Evolutionary conservation across 2,113 vertebrate species (phyloP), one percentile per base, ranked within the genome.

Genomic region (Gobio gobio): DNA sequence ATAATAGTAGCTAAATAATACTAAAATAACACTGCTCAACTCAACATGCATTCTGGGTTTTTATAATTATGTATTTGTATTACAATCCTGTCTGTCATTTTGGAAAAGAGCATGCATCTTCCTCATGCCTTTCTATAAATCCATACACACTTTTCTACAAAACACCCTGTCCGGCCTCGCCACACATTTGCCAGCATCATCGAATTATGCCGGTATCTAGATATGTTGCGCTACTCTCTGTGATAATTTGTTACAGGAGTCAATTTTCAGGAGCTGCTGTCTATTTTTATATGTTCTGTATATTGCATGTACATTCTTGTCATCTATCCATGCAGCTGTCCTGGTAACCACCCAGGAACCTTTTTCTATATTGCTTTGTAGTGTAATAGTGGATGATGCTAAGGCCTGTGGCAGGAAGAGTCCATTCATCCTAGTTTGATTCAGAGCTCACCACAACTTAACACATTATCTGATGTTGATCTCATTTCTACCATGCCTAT

Each of bases 351-450:
- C 43, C 75, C 16, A 36, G 10, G 51, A 56, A 36, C 26, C 26
- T 36, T 56, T 58, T 78, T n/a, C 51, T 76, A 24, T 51, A 18
- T 13, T 59, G 29, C 54, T 45, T 8, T 26, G 63, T 51, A 13
- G 16, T 33, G 26, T 66, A 68, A 68, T 49, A 26, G 10, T 5
- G 18, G 43, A 36, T 36, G 24, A 68, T 22, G 24, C 24, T 49
- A 47, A 24, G 40, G 40, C 43, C 59, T 81, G 63, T 36, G 79
- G 45, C 10, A 82, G 63, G 18, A 54, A 29, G 29, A 54, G 43
- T 82, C 43, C 18, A 22, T 64, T 82, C 16, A 58, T 22, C 12
- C 29, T 72, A 16, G 64, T 82, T 70, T 40, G 80, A 82, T 72
- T 70, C 29, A n/a, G 5, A 36, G 63, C 64, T 81, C 13, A 51